Evolutionary conservation across 2,113 vertebrate species (phyloP).

Genomic region (Oreocharis arfaki): DNA sequence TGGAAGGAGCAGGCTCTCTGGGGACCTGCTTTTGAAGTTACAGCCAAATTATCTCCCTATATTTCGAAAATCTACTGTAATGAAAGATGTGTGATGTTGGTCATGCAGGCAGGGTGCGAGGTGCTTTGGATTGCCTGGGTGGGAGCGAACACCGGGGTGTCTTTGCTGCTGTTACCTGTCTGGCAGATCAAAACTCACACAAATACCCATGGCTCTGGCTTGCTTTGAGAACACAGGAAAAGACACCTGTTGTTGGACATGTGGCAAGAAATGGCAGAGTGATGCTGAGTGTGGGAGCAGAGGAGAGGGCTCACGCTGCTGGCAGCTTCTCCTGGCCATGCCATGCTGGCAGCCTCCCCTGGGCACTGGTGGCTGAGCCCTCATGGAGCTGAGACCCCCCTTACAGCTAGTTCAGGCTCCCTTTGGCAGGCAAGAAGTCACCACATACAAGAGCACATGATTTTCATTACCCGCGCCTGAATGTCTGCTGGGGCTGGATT

Average conservation of each 20-base stretch:
- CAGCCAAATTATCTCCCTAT: not conserved
- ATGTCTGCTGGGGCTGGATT: not conserved
- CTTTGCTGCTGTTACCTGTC: not conserved
- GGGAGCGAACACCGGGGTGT: fast-evolving
- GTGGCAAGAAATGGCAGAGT: not conserved
- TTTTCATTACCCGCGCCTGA: not conserved
- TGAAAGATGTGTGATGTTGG: not conserved
- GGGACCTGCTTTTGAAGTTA: not conserved
- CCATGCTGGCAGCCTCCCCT: not conserved
- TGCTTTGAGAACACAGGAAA: not conserved
- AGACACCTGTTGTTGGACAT: fast-evolving
- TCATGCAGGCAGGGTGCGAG: not conserved
- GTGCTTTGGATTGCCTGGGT: not conserved
- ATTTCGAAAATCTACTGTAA: not conserved
- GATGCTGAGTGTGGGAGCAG: not conserved
- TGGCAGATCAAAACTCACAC: not conserved
- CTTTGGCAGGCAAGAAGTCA: not conserved
- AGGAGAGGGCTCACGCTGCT: not conserved
- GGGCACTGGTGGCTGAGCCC: not conserved
- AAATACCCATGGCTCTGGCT: not conserved
- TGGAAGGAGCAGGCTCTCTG: not conserved
- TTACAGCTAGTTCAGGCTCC: not conserved
- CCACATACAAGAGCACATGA: not conserved
- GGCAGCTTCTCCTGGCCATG: not conserved
- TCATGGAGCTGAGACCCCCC: not conserved